These are phyloP conservation scores for Dasyornis broadbenti DNA, from an alignment of 2,113 vertebrate species.

Conservation along the genomic window DNA sequence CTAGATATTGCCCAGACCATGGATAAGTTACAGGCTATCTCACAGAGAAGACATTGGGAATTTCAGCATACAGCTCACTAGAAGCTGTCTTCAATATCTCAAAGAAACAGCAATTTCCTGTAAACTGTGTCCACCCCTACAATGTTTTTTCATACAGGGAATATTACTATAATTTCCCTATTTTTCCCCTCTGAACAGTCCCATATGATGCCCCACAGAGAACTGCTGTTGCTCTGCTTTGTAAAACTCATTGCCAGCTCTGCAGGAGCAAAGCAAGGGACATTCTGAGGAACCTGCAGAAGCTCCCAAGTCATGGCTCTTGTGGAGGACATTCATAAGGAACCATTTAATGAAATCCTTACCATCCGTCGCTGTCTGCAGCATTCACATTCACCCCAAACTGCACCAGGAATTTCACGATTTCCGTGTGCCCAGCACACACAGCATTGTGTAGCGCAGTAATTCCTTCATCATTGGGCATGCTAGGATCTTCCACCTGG, in stretches of 20 bases:
- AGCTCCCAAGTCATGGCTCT: background rate
- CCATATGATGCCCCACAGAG: background rate
- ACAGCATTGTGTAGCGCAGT: constrained; percentile 96
- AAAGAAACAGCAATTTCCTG: background rate
- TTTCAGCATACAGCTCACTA: background rate
- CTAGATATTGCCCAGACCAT: background rate
- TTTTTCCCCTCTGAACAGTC: background rate
- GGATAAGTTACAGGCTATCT: fast-evolving
- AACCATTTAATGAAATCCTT: constrained; percentile 4
- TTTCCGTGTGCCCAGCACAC: constrained; percentile 94
- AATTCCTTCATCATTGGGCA: constrained; percentile 95
- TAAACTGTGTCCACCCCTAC: background rate
- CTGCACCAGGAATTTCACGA: constrained; percentile 96
- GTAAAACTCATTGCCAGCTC: background rate
- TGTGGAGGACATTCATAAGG: background rate
- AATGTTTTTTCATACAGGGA: background rate
- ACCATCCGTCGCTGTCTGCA: constrained; percentile 97
- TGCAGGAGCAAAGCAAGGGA: background rate
- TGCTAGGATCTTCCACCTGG: constrained; percentile 95
- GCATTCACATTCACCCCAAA: constrained; percentile 97
- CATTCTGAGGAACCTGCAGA: background rate
- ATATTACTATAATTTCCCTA: background rate
- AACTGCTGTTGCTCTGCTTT: background rate
- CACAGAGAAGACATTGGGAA: background rate
- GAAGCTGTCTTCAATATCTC: background rate